Base-by-base conservation (phyloP, 2,113 vertebrate species). In the Pyxicephalus adspersus region DNA sequence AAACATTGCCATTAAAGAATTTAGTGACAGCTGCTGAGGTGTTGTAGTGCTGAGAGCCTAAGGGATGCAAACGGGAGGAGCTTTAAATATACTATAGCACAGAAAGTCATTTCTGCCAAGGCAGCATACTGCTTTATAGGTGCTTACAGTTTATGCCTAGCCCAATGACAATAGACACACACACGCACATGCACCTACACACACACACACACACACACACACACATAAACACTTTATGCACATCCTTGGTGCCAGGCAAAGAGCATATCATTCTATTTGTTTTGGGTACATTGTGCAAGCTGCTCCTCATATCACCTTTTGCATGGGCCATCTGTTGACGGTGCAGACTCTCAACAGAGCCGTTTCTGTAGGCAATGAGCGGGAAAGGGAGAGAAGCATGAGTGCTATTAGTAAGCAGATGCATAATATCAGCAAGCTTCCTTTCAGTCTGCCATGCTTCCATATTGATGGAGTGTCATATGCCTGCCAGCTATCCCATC, bases 221-320 rank as follows among this genome's bases (percentile, higher is more conserved):
- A 13, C 22, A 22, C n/a, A 9, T 13, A 23, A 22, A 57, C 17
- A 57, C 8, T 34, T 4, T 34, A 22, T 22, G 20, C n/a, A 20
- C 22, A 11, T 8, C 5, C 7, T 3, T 20, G 79, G 64, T 85
- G 84, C 89, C 57, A 15, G 77, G 82, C 83, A 89, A 84, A 88
- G 71, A 87, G 86, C 77, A 85, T 87, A 77, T 90, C 91, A 90
- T 91, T 92, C 68, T 90, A 25, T 92, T 91, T 93, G 87, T 91
- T 90, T 89, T 86, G 85, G 83, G 87, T 88, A 92, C 90, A 91
- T 91, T 88, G 86, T 91, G 88, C 88, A 92, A 90, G 86, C 89
- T 92, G 89, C 86, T 91, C 29, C 87, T 89, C 87, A 90, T 92
- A 91, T 87, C 85, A 90, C 86, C 87, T 91, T 91, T 83, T 87